phyloP scores from a whole-genome alignment of 30 jellyfish, hydroid and myxozoan genomes.

The Chrysaora quinquecirrha region DNA sequence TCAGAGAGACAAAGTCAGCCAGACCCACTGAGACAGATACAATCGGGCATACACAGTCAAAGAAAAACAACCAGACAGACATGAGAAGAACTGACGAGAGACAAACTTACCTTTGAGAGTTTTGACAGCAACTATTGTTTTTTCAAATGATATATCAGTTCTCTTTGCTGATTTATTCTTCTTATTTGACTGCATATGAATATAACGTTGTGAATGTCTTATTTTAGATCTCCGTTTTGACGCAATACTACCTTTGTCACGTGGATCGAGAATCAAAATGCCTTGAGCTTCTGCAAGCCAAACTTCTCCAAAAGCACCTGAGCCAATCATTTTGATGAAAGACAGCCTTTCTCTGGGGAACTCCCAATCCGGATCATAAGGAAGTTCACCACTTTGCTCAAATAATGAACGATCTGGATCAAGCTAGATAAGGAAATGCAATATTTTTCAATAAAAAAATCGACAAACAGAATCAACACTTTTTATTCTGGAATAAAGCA shows the following conservation, averaged over 20 bases:
- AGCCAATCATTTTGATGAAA: slow-evolving; percentile 74
- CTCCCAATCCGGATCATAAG: slow-evolving; percentile 97
- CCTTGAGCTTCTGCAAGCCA: slow-evolving; percentile 98
- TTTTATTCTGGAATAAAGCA: no score
- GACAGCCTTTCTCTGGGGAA: slow-evolving; percentile 92
- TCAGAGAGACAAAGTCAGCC: no score
- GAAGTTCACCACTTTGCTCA: slow-evolving; percentile 92
- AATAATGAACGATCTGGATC: slow-evolving; percentile 93
- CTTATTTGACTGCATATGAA: slow-evolving; percentile 12
- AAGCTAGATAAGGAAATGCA: slow-evolving; percentile 60
- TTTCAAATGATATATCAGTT: slow-evolving; percentile 30
- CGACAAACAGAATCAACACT: no score
- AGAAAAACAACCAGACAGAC: no score
- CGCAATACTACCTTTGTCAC: slow-evolving; percentile 58
- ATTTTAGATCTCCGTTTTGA: slow-evolving; percentile 50
- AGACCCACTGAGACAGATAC: no score
- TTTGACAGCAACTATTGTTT: slow-evolving; percentile 95
- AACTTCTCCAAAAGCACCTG: slow-evolving; percentile 98
- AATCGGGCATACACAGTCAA: no score
- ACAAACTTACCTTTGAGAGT: slow-evolving; percentile 89
- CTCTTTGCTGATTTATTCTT: slow-evolving; percentile 23
- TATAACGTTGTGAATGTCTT: slow-evolving; percentile 43
- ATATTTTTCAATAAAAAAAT: no score
- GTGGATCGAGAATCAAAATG: slow-evolving; percentile 61
- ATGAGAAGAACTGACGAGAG: no score